These are phyloP conservation scores for Minunthozetes semirufus DNA, from an alignment of 2,888 invertebrate species.

Conservation along the genomic window DNA sequence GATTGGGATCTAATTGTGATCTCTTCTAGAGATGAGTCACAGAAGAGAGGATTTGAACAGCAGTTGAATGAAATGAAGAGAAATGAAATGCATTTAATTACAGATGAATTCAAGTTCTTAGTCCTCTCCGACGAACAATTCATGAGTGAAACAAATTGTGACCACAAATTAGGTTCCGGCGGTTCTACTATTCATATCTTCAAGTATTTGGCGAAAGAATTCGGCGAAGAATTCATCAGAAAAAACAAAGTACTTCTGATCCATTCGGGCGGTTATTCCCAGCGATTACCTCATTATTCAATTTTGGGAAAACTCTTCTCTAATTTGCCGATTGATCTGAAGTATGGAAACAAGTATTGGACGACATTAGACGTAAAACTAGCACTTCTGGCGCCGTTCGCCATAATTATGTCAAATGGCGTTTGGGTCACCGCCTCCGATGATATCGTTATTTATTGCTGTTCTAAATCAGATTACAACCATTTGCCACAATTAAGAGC, in stretches of 20 bases:
- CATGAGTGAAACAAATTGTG: neutral
- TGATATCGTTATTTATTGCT: slow-evolving; percentile 7
- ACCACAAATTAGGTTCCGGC: neutral
- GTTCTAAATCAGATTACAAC: neutral
- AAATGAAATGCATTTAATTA: neutral
- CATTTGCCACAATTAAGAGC: neutral
- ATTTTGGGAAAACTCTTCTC: slow-evolving; percentile 25
- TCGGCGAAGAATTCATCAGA: neutral
- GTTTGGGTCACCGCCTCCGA: slow-evolving; percentile 10
- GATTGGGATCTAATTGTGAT: slow-evolving; percentile 18
- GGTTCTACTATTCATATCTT: slow-evolving; percentile 9
- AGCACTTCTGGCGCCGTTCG: slow-evolving; percentile 15
- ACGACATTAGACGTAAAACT: slow-evolving; percentile 15
- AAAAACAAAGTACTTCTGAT: neutral
- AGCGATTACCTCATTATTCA: slow-evolving; percentile 29
- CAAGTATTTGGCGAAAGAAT: neutral
- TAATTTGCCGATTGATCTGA: neutral
- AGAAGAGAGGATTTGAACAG: neutral
- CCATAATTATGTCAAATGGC: neutral
- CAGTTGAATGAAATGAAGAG: slow-evolving; percentile 8
- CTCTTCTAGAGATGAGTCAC: slow-evolving; percentile 17
- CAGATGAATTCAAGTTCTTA: neutral
- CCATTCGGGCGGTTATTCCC: slow-evolving; percentile 20
- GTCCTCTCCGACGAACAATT: slow-evolving; percentile 7
- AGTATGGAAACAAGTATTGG: neutral